Base-by-base conservation (phyloP, 37 sponge, comb jelly and placozoan genomes). In the Oopsacas minuta region DNA sequence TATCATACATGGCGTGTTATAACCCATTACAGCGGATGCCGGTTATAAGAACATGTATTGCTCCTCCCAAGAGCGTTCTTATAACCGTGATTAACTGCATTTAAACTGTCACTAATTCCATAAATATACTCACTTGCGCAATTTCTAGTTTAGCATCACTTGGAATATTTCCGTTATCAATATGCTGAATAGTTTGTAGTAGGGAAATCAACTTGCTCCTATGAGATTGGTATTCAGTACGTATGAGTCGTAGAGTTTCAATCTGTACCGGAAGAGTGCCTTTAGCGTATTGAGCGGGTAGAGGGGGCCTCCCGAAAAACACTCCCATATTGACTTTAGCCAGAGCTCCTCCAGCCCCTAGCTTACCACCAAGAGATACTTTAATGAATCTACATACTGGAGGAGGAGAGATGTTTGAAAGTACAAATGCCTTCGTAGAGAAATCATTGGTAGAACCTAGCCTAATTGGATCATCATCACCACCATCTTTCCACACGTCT, bases 371-470 rank as follows among this genome's bases (percentile, higher is more conserved):
- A 61, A 61, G 75, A 12, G 75, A 61, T 52, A 93, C 93, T 89
- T 89, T 93, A 35, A 81, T 84, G 86, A 83, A 94, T 46, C 86
- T 92, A 81, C 92, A 91, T 32, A 91, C 25, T 39, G 92, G 92
- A 32, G 92, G 88, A 32, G 94, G 94, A 0, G 82, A 38, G n/a
- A 94, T 84, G 52, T 88, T 92, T 7, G 91, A 91, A n/a, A 94
- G 75, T 39, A 86, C 86, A 23, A 94, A 37, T 1, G 89, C 87
- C 42, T 85, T 90, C 36, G 82, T 38, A 20, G 85, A 52, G 37
- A 94, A 84, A 82, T 92, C 94, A 0, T 86, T 84, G 5, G 89
- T 88, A 30, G 90, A 91, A 0, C 85, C 88, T 5, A 94, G 84
- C 37, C 92, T 84, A 69, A 87, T 85, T 1, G 86, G 85, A 39